Conservation (phyloP, 2,797 vertebrate species). For the Semaprochilodus insignis region DNA sequence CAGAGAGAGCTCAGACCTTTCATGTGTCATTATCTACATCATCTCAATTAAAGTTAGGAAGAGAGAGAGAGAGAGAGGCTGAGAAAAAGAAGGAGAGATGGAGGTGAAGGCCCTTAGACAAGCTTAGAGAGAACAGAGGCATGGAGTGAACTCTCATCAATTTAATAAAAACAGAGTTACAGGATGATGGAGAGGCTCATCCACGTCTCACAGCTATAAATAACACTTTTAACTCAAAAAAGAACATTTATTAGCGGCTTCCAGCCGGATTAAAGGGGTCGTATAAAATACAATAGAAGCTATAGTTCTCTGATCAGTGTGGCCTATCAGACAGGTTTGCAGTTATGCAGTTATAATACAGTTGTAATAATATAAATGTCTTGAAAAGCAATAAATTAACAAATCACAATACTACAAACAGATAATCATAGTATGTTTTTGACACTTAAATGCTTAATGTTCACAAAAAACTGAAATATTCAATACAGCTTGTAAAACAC, state of each 20-base stretch:
- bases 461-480: no score
- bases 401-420: no score
- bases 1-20: slow-evolving; percentile 9
- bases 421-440: no score
- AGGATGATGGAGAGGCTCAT: slow-evolving; percentile 3
- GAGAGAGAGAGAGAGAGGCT: neutral
- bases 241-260: neutral
- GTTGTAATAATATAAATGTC: no score
- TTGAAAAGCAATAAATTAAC: no score
- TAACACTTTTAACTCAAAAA: neutral
- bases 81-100: neutral
- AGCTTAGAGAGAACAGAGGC: neutral
- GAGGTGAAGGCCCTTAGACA: neutral
- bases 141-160: neutral
- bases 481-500: no score
- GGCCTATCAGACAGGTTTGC: neutral
- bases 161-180: neutral
- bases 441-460: no score
- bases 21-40: slow-evolving; percentile 33
- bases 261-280: neutral
- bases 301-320: neutral
- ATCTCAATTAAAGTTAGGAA: slow-evolving; percentile 30
- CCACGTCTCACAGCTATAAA: slow-evolving; percentile 1
- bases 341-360: no score
- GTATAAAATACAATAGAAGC: neutral